phyloP scores from a whole-genome alignment of 2,113 vertebrate genomes.

The Marcusenius ussheri region DNA sequence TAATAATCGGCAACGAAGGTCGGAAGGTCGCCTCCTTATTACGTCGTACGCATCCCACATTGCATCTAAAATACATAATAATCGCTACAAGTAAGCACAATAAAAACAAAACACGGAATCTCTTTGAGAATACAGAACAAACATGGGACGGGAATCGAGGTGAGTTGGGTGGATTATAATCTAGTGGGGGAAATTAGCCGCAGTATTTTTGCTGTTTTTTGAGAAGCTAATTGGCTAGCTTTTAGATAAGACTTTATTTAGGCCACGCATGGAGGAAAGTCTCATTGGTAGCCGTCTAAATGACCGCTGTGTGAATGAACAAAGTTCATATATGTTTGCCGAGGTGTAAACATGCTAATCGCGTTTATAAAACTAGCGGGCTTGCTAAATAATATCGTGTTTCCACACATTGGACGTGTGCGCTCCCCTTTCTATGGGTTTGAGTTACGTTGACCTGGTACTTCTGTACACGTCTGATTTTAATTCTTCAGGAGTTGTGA shows the following conservation, averaged over 20 bases:
- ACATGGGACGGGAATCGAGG: slow-evolving; percentile 63
- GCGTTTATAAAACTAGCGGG: background rate
- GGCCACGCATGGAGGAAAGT: background rate
- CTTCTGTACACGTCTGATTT: background rate
- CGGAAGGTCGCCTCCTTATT: background rate
- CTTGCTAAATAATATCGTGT: background rate
- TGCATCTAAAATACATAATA: background rate
- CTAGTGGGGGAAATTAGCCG: background rate
- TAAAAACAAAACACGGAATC: background rate
- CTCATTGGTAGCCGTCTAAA: background rate
- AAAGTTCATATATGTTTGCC: background rate
- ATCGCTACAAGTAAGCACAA: background rate
- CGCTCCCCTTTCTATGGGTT: background rate
- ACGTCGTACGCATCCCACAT: background rate
- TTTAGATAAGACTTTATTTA: background rate
- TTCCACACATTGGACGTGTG: background rate
- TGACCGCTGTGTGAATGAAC: background rate
- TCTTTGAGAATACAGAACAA: background rate
- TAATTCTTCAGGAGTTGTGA: background rate
- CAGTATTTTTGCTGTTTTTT: background rate
- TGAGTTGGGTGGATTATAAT: slow-evolving; percentile 21
- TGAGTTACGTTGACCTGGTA: background rate
- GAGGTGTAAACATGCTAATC: background rate
- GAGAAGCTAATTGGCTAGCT: background rate
- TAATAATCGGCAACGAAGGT: background rate